phyloP scores from a whole-genome alignment of 2,113 vertebrate genomes.

The Cygnus atratus region DNA sequence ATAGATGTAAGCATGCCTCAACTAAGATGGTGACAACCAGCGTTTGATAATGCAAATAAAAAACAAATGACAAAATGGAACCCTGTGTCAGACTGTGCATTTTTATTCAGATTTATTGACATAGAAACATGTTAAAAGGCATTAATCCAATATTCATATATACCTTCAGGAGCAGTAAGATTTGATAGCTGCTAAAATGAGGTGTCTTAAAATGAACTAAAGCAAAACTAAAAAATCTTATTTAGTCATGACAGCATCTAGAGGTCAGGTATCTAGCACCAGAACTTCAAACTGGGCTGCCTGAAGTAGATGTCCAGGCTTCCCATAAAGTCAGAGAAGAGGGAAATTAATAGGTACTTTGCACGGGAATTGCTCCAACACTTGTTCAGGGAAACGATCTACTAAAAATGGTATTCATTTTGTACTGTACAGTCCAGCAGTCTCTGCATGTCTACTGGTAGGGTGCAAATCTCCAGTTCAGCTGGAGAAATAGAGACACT shows the following conservation, averaged over 20 bases:
- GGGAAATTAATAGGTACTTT: not conserved
- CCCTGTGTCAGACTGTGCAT: not conserved
- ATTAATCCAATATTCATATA: slow-evolving; percentile 28
- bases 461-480: not conserved
- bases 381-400: not conserved
- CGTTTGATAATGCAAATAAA: not conserved
- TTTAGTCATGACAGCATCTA: not conserved
- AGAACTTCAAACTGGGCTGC: not conserved
- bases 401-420: not conserved
- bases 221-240: not conserved
- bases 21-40: not conserved
- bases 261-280: not conserved
- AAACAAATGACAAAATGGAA: not conserved
- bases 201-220: not conserved
- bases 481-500: not conserved
- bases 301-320: not conserved
- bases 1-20: not conserved
- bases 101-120: slow-evolving; percentile 1
- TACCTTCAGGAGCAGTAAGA: not conserved
- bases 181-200: not conserved
- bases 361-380: not conserved
- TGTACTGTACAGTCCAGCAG: not conserved
- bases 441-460: not conserved
- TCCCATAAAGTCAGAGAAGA: not conserved
- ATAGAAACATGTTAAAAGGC: not conserved